Conservation (phyloP, 92 coral and sea anemone genomes). For the Isaurus tuberculatus region DNA sequence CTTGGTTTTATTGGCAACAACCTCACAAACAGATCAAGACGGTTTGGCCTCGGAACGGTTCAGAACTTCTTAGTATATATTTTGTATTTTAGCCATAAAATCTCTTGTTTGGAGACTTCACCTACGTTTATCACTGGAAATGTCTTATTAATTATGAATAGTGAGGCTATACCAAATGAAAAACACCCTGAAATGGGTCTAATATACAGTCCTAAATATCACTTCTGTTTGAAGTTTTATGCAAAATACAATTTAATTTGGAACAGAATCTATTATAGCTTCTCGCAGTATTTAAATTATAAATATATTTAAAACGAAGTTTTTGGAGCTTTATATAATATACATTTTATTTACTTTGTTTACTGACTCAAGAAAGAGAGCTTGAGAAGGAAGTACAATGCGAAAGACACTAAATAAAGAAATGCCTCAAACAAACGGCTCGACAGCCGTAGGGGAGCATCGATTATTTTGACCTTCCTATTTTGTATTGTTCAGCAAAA, state of each 20-base stretch:
- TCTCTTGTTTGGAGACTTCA: slow-evolving; percentile 35
- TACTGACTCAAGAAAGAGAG: slow-evolving; percentile 11
- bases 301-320: slow-evolving; percentile 30
- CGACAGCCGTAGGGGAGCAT: slow-evolving; percentile 11
- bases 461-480: slow-evolving; percentile 31
- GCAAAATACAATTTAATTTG: slow-evolving; percentile 8
- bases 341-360: neutral
- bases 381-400: neutral
- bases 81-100: slow-evolving; percentile 7
- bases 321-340: neutral
- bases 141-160: neutral
- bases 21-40: slow-evolving; percentile 1
- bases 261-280: slow-evolving; percentile 18
- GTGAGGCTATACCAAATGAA: slow-evolving; percentile 22
- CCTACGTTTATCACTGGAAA: slow-evolving; percentile 3
- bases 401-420: slow-evolving; percentile 6
- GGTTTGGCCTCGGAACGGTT: slow-evolving; percentile 36
- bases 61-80: slow-evolving; percentile 23
- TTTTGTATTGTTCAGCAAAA: slow-evolving; percentile 20
- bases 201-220: neutral
- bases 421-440: neutral
- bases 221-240: slow-evolving; percentile 11
- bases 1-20: slow-evolving; percentile 10
- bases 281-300: slow-evolving; percentile 11
- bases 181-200: neutral